phyloP scores from a whole-genome alignment of 1,140 invertebrate genomes.

The roundworm (Caenorhabditis elegans) region WBcel235 BX284604.4:156001-156500 shows the following conservation, averaged over 20 bases:
- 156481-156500: background rate
- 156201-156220: conserved; percentile 30
- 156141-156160: conserved; percentile 28
- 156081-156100: too few relatives aligned
- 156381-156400: conserved; percentile 33
- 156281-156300: too few relatives aligned
- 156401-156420: conserved; percentile 18
- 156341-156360: background rate
- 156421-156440: conserved; percentile 37
- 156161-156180: conserved; percentile 29
- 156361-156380: conserved; percentile 35
- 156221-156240: conserved; percentile 41
- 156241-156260: conserved; percentile 35
- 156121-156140: background rate
- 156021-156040: too few relatives aligned
- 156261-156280: background rate
- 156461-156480: background rate
- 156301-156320: too few relatives aligned
- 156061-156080: too few relatives aligned
- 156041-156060: too few relatives aligned
- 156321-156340: background rate
- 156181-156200: conserved; percentile 23
- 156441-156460: conserved; percentile 26
- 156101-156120: too few relatives aligned
- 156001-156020: too few relatives aligned